Base-by-base conservation (phyloP, 2,888 invertebrate species). In the Parochlus steinenii region DNA sequence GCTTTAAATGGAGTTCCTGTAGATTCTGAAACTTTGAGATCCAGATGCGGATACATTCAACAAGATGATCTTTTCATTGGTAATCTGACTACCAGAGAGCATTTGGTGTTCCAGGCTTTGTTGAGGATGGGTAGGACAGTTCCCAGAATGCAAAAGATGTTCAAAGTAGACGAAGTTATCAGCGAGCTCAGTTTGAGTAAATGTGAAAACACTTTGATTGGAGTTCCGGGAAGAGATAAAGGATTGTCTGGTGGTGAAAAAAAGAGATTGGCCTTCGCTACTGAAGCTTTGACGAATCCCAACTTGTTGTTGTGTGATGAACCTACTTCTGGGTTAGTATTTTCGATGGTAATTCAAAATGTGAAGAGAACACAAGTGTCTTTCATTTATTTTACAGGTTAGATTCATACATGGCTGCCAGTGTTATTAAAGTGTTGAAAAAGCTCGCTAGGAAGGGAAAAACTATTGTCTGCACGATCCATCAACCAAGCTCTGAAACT, bases 181-280 rank as follows among this genome's bases (percentile, higher is more conserved):
- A 64, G 71, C 43, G 87, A 87, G 66, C 79, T 80, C 53, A 55
- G 59, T 48, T 62, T 97, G 32, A 69, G 69, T 20, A 90, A 89
- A 60, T 95, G 93, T 57, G 77, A 80, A 54, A 73, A 93, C 50
- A 90, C 87, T 7, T 68, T 77, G 25, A 95, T 97, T 40, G 95
- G 97, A 0, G 70, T 79, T 29, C 76, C 83, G 0, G 93, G 92
- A 0, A 62, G 82, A 14, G 62, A 83, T 24, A 89, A 87, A 62
- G 92, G 93, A 0, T 78, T 95, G 39, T 93, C 92, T 0, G 97
- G 97, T 0, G 97, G 97, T 0, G 97, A 97, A 61, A 81, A 81
- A 68, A 93, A 93, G 55, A 67, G 95, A 38, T 63, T 97, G 8
- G 83, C 93, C 0, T 93, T 98, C 54, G 97, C 95, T 12, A 83